Percentiles rank a stretch among this genome's conserved stretches.
Evolutionary conservation across 2,113 vertebrate genomes (phyloP).

Genomic region (Prinia subflava): DNA sequence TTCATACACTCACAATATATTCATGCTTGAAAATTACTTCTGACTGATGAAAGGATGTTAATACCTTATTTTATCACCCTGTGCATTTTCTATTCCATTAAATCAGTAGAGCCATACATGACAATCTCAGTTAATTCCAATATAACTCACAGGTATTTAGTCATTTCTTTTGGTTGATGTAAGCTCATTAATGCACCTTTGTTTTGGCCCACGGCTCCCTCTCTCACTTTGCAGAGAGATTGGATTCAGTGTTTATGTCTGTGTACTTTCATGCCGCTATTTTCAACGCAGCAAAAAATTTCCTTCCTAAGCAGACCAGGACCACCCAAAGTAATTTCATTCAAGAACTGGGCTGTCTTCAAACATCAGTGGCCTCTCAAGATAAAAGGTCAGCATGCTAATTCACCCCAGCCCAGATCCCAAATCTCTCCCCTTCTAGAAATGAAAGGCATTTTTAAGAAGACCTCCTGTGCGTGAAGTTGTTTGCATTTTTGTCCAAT

Average conservation of each 20-base stretch:
- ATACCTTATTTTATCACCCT: slow-evolving; percentile 17
- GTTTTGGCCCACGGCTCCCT: slow-evolving; percentile 2
- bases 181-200: slow-evolving; percentile 9
- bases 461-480: slow-evolving; percentile 10
- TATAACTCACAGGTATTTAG: slow-evolving; percentile 34
- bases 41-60: slow-evolving; percentile 24
- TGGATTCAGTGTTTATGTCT: slow-evolving; percentile 27
- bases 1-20: slow-evolving; percentile 22
- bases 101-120: not conserved
- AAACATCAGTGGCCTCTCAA: slow-evolving; percentile 26
- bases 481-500: slow-evolving; percentile 44
- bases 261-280: slow-evolving; percentile 10
- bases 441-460: slow-evolving; percentile 53
- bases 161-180: slow-evolving; percentile 7
- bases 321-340: slow-evolving; percentile 57
- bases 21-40: slow-evolving; percentile 37
- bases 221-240: not conserved
- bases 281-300: slow-evolving; percentile 31
- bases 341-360: slow-evolving; percentile 39
- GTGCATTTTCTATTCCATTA: slow-evolving; percentile 27
- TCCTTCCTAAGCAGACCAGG: slow-evolving; percentile 11
- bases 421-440: not conserved
- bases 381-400: slow-evolving; percentile 61
- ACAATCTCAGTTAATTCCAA: slow-evolving; percentile 20
- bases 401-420: slow-evolving; percentile 36